Percentiles rank a stretch among this genome's conserved stretches.
These are phyloP conservation scores for Megaceryle torquata DNA, from an alignment of 2,113 vertebrate genomes.

Conservation along the genomic window DNA sequence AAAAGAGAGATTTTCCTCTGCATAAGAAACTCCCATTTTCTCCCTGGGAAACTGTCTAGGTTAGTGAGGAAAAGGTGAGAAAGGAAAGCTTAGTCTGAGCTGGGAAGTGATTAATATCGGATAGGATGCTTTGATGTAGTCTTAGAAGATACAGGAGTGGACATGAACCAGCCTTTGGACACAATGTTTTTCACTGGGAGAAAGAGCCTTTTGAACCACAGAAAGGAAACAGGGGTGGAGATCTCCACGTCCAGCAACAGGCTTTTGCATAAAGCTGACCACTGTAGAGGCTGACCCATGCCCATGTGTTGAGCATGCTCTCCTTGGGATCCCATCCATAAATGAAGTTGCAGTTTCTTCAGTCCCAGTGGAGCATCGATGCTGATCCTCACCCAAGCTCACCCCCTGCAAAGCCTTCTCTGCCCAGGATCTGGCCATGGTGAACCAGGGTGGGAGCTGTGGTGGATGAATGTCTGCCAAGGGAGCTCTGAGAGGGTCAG, in stretches of 20 bases:
- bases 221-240: neutral
- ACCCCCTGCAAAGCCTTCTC: neutral
- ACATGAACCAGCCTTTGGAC: neutral
- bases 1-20: neutral
- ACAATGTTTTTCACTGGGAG: neutral
- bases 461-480: neutral
- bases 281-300: neutral
- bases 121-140: neutral
- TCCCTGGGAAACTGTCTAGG: neutral
- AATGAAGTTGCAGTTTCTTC: neutral
- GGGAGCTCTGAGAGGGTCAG: neutral
- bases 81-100: neutral
- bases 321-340: neutral
- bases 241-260: neutral
- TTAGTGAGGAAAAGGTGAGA: neutral
- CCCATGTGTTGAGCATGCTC: accelerated
- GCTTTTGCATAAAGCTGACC: neutral
- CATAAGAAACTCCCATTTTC: neutral
- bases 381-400: neutral
- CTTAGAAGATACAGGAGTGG: neutral
- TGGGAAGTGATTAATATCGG: neutral
- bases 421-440: accelerated
- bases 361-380: neutral
- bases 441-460: accelerated
- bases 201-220: neutral